Base-by-base conservation (phyloP, 2,888 invertebrate species). In the Gibbula magus region DNA sequence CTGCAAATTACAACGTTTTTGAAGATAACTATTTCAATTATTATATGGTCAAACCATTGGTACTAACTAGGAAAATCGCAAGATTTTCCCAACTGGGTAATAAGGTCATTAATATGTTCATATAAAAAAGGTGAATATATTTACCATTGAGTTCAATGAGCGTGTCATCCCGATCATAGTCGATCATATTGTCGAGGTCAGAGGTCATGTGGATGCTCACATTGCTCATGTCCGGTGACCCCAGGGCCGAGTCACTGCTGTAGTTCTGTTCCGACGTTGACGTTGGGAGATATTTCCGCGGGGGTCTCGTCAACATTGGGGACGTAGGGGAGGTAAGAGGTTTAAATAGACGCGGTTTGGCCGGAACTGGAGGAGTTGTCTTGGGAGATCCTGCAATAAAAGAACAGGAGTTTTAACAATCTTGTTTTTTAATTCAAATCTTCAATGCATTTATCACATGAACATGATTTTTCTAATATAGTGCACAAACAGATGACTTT, bases 221-320 rank as follows among this genome's bases (percentile, higher is more conserved):
- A 53, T 81, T 83, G 79, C 85, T 84, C 75, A 84, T 81, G 74
- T 88, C 88, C 51, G 88, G 88, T 8, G 89, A 88, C 10, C 88
- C 89, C 45, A 89, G 85, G 20, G 88, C 89, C 2, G 89, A 88
- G 82, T 89, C 89, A 80, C 88, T 88, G 81, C 87, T 87, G 84
- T 84, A 86, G 81, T 82, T 74, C 22, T 61, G 61, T 61, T 61
- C 61, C 7, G 70, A 70, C 45, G 45, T 35, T 35, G 35, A 45
- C 13, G 45, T 45, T 3, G 70, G 35, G 32, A 35, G 70, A 29
- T 67, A 67, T 18, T 32, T 67, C 32, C 29, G 25, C 0, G 67
- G 67, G 8, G 54, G 52, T 10, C 75, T 25, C 16, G 51, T 20
- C 53, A 75, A 53, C 53, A 53, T 22, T 5, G 82, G 83, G 32